Percentiles rank a stretch among this genome's conserved stretches.
Evolutionary conservation across 1,140 invertebrate species (phyloP).

Genomic region (Zaprionus africanus): DNA sequence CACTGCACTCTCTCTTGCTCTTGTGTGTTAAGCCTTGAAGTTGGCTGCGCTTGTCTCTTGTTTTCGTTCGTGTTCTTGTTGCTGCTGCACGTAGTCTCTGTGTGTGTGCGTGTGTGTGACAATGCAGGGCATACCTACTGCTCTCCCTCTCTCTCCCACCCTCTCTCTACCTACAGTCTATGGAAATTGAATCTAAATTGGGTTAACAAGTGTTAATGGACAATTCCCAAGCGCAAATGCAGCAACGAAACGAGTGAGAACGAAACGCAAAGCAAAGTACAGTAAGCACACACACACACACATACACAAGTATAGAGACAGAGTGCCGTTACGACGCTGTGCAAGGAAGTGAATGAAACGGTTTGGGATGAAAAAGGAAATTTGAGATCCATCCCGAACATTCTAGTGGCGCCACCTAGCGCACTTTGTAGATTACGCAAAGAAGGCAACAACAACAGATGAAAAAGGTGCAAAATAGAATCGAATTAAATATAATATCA

Average conservation of each 20-base stretch:
- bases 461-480: conserved; percentile 23
- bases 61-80: conserved; percentile 39
- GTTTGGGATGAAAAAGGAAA: conserved; percentile 1
- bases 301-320: neutral
- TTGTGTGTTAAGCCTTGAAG: conserved; percentile 65
- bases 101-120: conserved; percentile 35
- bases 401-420: conserved; percentile 28
- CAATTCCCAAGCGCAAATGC: conserved; percentile 55
- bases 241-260: conserved; percentile 1
- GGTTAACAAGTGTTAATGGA: conserved; percentile 82
- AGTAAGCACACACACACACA: conserved; percentile 33
- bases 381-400: conserved; percentile 7
- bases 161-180: conserved; percentile 38
- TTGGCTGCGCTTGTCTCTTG: conserved; percentile 67
- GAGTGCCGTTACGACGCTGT: conserved; percentile 18
- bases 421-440: conserved; percentile 61
- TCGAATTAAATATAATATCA: conserved; percentile 66
- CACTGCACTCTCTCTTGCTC: neutral
- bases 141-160: conserved; percentile 29
- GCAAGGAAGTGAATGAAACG: conserved; percentile 6
- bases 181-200: conserved; percentile 82
- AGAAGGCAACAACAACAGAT: neutral
- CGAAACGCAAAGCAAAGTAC: conserved; percentile 54
- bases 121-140: conserved; percentile 61
- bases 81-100: conserved; percentile 34